These are phyloP conservation scores for Stomorhina lunata DNA, from an alignment of 2,888 invertebrate genomes.

Conservation along the genomic window DNA sequence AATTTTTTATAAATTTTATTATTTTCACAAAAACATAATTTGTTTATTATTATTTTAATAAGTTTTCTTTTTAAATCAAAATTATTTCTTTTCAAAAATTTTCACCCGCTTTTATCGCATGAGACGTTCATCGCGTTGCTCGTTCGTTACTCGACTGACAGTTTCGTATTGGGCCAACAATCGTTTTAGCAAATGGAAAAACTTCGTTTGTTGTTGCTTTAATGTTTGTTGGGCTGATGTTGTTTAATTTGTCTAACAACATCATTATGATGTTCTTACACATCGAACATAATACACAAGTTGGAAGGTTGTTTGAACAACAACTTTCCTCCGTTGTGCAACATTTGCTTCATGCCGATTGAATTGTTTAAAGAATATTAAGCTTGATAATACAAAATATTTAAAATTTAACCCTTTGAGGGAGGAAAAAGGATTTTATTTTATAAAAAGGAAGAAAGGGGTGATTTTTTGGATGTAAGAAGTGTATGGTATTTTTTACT, in stretches of 20 bases:
- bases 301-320: not conserved
- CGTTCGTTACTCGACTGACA: constrained; percentile 76
- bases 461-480: too few species aligned
- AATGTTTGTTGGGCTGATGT: constrained; percentile 34
- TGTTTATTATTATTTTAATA: too few species aligned
- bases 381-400: too few species aligned
- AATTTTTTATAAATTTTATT: too few species aligned
- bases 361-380: too few species aligned
- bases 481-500: too few species aligned
- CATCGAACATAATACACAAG: constrained; percentile 47
- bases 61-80: not conserved
- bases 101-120: constrained; percentile 13
- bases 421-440: too few species aligned
- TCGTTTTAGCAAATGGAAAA: constrained; percentile 63
- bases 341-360: constrained; percentile 51
- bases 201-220: constrained; percentile 48
- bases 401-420: constrained; percentile 23
- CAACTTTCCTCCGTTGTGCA: constrained; percentile 23
- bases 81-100: not conserved
- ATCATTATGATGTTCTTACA: constrained; percentile 51
- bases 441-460: too few species aligned
- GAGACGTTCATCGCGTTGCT: constrained; percentile 74
- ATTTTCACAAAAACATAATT: too few species aligned
- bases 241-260: constrained; percentile 60
- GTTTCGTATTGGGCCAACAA: constrained; percentile 64